Evolutionary conservation across 2,888 invertebrate genomes (phyloP).

Genomic region (Hemithea aestivaria): DNA sequence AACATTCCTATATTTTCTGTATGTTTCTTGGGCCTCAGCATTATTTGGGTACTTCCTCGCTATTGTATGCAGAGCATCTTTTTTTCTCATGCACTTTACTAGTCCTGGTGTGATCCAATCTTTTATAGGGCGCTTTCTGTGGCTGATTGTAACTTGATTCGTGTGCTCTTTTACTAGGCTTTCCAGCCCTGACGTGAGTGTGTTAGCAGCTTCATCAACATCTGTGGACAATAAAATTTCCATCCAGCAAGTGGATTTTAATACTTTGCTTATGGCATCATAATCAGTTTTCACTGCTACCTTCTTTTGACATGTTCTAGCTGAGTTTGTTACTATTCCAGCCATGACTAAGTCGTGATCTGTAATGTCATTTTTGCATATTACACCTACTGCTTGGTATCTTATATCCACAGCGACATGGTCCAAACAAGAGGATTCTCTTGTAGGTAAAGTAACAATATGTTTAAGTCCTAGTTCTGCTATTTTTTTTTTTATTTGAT

Average conservation of each 20-base stretch:
- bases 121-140: background rate
- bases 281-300: background rate
- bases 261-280: background rate
- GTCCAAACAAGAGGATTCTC: background rate
- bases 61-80: background rate
- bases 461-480: background rate
- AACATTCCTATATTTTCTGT: background rate
- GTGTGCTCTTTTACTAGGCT: background rate
- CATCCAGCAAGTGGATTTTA: background rate
- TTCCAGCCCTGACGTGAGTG: background rate
- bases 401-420: background rate
- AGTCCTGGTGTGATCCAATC: conserved; percentile 2
- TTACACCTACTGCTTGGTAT: background rate
- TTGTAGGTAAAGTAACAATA: background rate
- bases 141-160: background rate
- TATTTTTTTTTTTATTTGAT: too few relatives aligned
- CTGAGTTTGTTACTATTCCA: background rate
- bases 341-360: conserved; percentile 1
- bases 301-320: background rate
- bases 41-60: background rate
- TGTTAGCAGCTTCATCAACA: background rate
- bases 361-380: background rate
- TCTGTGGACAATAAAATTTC: background rate
- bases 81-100: background rate
- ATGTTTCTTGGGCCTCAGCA: background rate